phyloP scores from a whole-genome alignment of 2,888 invertebrate species.

The Rhamnusium bicolor region DNA sequence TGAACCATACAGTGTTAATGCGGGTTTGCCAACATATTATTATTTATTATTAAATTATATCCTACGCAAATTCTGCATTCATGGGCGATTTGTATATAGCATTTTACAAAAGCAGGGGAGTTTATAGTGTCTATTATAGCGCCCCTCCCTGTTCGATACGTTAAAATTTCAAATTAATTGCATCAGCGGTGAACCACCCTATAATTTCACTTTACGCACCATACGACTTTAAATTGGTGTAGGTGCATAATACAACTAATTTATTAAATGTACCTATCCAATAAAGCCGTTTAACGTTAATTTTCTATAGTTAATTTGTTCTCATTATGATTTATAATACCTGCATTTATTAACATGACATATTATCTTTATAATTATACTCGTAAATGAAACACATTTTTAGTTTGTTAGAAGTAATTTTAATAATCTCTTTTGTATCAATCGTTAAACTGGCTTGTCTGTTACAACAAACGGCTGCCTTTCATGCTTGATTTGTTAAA shows the following conservation, averaged over 20 bases:
- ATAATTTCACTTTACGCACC: conserved; percentile 31
- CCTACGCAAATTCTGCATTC: conserved; percentile 60
- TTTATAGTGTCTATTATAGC: conserved; percentile 32
- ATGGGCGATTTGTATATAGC: conserved; percentile 49
- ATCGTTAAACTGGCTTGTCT: not conserved
- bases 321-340: conserved; percentile 24
- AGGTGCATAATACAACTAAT: conserved; percentile 27
- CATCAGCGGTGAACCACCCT: conserved; percentile 28
- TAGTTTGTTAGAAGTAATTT: conserved; percentile 3
- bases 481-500: conserved; percentile 18
- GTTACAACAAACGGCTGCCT: conserved; percentile 3
- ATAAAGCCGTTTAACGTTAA: conserved; percentile 24
- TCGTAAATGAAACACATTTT: conserved; percentile 7
- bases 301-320: conserved; percentile 14
- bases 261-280: conserved; percentile 23
- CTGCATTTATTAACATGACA: conserved; percentile 13
- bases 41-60: conserved; percentile 63
- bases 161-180: conserved; percentile 30
- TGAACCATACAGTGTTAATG: conserved; percentile 60
- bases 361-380: conserved; percentile 9
- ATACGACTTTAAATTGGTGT: conserved; percentile 29
- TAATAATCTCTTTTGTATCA: not conserved
- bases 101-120: conserved; percentile 21
- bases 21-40: conserved; percentile 61
- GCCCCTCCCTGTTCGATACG: conserved; percentile 32